phyloP scores from a whole-genome alignment of 2,113 vertebrate genomes.

The Xenus cinereus region DNA sequence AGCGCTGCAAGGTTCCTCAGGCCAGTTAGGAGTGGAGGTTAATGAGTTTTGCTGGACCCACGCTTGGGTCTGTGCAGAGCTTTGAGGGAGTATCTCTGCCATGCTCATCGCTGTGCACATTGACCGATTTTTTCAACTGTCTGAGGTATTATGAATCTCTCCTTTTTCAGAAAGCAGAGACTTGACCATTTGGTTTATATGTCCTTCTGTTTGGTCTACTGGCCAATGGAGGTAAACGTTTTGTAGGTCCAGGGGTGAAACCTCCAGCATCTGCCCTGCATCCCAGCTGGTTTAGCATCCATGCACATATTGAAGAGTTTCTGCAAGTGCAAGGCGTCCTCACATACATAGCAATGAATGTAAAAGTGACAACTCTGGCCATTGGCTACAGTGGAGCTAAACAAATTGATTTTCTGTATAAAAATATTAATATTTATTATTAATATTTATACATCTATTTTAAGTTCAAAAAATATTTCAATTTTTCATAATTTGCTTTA shows the following conservation, averaged over 20 bases:
- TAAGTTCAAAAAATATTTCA: not conserved
- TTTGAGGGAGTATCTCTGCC: not conserved
- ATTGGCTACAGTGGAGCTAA: not conserved
- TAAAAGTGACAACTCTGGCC: not conserved
- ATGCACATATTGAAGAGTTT: not conserved
- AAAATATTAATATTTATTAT: not conserved
- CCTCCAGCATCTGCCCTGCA: not conserved
- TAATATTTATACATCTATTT: not conserved
- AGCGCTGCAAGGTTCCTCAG: not conserved
- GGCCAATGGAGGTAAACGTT: not conserved
- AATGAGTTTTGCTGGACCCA: not conserved
- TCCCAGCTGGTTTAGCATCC: not conserved
- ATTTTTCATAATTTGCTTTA: not conserved
- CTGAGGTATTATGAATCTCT: not conserved
- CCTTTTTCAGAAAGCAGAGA: not conserved
- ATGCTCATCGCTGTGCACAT: not conserved
- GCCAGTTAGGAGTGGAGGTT: not conserved
- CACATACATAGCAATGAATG: not conserved
- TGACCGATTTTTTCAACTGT: not conserved
- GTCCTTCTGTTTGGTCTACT: not conserved
- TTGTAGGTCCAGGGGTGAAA: not conserved
- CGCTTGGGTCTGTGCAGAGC: accelerated
- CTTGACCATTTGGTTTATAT: not conserved
- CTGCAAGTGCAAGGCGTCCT: not conserved
- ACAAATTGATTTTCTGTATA: not conserved